Conservation (phyloP, 2,113 vertebrate species). For the Malaclemys terrapin region DNA sequence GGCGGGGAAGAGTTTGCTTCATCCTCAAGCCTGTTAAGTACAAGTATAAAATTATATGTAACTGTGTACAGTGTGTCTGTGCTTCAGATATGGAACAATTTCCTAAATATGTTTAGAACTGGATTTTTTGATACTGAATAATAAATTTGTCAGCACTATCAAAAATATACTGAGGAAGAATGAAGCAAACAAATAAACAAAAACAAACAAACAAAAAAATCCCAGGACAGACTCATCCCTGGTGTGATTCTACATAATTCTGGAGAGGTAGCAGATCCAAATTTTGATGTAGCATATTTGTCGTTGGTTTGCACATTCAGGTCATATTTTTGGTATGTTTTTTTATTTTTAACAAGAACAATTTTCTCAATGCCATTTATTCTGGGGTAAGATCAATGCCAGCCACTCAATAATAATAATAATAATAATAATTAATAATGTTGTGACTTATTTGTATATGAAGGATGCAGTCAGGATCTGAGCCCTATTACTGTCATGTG, state of each 20-base stretch:
- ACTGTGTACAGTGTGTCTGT: no score
- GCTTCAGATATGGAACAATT: no score
- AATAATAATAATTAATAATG: background rate
- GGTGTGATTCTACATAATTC: no score
- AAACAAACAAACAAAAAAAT: no score
- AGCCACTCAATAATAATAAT: background rate
- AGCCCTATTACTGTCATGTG: background rate
- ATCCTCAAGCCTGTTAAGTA: no score
- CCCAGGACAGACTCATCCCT: no score
- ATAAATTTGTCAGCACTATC: no score
- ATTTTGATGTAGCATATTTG: background rate
- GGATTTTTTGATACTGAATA: no score
- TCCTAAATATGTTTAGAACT: no score
- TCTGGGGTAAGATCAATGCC: background rate
- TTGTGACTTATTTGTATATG: background rate
- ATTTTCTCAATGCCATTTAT: background rate
- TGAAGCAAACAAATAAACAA: no score
- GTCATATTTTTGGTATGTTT: background rate
- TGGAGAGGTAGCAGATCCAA: background rate
- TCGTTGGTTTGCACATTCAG: conserved; percentile 2
- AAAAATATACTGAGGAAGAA: no score
- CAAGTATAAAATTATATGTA: no score
- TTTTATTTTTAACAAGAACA: background rate
- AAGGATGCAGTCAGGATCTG: accelerated
- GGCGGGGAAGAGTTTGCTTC: background rate